Base-by-base conservation (phyloP, 2,113 vertebrate species). In the Pimephales promelas region DNA sequence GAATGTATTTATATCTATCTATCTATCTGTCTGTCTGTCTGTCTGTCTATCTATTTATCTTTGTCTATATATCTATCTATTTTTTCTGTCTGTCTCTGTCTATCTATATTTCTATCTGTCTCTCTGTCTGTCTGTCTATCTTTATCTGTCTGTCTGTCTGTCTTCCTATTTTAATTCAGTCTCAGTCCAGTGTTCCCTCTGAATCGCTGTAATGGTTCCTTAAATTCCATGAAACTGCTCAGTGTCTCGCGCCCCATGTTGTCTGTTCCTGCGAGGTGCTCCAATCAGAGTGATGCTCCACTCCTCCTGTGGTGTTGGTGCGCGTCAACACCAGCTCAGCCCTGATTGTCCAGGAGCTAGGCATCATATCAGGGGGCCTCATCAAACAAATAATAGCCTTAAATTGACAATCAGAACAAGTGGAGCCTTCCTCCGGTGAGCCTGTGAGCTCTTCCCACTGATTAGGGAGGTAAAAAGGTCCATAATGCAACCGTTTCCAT, bases 321-420 rank as follows among this genome's bases (percentile, higher is more conserved):
- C 59, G 86, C 79, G 66, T 24, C 64, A 54, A n/a, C 64, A 24
- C 70, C 70, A 56, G 57, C 66, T 83, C 43, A 79, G 78, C 54
- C 45, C 56, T 87, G 86, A 87, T 87, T 87, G 81, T 83, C 84
- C 81, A 71, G 54, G 81, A 85, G 68, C 62, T 28, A 75, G 43
- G 70, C 84, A 57, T 87, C 86, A 77, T 64, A 73, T 85, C 84
- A 87, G 80, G 86, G 86, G 84, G 86, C 31, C 86, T 87, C 86
- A 85, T 87, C 86, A 87, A 83, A 87, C 76, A 83, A 85, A 85
- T 87, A 85, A 85, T 87, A 79, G 80, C 80, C 72, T 74, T 45
- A 83, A 85, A 87, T 83, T 83, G 86, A 83, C 83, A 85, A 87
- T 87, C 86, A 87, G 72, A 22, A 40, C 45, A 56, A 78, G 62